A percentile compares a stretch with the other conserved stretches of the same genome.
Evolutionary conservation across 2,888 invertebrate species (phyloP).

Genomic region (Priocnemis perturbator): DNA sequence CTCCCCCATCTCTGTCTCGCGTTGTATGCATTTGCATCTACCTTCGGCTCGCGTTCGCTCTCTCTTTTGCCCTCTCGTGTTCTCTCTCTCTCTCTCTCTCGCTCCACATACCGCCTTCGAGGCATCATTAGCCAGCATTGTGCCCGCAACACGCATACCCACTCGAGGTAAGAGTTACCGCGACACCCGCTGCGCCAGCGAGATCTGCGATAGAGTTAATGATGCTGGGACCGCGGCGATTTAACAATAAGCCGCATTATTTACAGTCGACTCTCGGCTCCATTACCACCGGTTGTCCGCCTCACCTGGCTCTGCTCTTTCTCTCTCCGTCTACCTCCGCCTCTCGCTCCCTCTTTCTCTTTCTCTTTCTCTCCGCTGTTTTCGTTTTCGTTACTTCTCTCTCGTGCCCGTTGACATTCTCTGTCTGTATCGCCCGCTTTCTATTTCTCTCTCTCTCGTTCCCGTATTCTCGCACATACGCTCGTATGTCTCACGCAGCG

Average conservation of each 20-base stretch:
- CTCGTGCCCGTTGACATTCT: constrained; percentile 12
- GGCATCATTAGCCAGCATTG: constrained; percentile 70
- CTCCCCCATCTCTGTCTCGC: constrained; percentile 17
- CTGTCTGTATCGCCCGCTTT: constrained; percentile 13
- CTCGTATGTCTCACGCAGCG: constrained; percentile 41
- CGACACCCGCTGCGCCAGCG: constrained; percentile 71
- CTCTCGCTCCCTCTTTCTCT: constrained; percentile 7
- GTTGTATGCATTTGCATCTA: not conserved
- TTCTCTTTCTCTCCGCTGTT: constrained; percentile 9
- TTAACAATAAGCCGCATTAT: constrained; percentile 72
- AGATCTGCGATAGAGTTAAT: constrained; percentile 73
- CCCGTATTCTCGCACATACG: not conserved
- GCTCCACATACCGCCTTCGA: constrained; percentile 59
- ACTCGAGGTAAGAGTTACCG: constrained; percentile 68
- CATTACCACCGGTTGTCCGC: constrained; percentile 59
- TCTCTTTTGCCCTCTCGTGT: constrained; percentile 21
- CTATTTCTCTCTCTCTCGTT: not conserved
- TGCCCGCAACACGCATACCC: constrained; percentile 59
- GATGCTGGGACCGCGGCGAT: constrained; percentile 67
- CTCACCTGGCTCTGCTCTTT: constrained; percentile 50
- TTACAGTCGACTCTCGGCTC: constrained; percentile 64
- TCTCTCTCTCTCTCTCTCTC: constrained; percentile 28
- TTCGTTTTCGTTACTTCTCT: not conserved
- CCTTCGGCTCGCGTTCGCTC: constrained; percentile 37
- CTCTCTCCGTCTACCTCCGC: constrained; percentile 18